These are phyloP conservation scores for Montipora cactus DNA, from an alignment of 64 coral and sea anemone species.

Conservation along the genomic window DNA sequence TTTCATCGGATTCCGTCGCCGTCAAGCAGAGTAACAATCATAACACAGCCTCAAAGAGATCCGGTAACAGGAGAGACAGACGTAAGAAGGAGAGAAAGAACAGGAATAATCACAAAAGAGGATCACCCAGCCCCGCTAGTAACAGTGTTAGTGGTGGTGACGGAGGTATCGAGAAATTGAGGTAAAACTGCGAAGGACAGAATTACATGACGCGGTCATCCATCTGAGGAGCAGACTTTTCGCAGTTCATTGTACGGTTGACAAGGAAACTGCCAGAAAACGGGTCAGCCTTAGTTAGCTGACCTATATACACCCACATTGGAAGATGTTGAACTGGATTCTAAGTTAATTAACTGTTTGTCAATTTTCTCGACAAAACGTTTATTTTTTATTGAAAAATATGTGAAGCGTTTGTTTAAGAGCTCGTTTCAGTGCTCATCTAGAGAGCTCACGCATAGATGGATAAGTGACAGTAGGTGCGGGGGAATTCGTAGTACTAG, in stretches of 20 bases:
- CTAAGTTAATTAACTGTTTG: too few species aligned
- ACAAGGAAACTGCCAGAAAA: too few species aligned
- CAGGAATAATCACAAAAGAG: slow-evolving; percentile 5
- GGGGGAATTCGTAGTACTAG: too few species aligned
- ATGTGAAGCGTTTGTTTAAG: too few species aligned
- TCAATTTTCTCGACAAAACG: too few species aligned
- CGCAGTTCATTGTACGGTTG: neutral
- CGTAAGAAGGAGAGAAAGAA: neutral
- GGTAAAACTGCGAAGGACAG: neutral
- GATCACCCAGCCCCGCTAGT: neutral
- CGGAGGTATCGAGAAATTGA: neutral
- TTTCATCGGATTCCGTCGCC: neutral
- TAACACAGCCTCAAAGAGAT: slow-evolving; percentile 1
- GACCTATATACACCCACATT: too few species aligned
- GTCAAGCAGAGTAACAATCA: neutral
- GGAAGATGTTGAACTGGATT: too few species aligned
- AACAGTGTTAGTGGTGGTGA: neutral
- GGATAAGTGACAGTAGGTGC: too few species aligned
- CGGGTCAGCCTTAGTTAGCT: too few species aligned
- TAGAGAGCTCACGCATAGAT: too few species aligned
- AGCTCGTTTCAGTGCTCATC: too few species aligned
- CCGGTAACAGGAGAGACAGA: neutral
- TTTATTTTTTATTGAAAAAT: too few species aligned
- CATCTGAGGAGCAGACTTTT: neutral
- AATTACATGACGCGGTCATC: neutral